Base-by-base conservation (phyloP, 2,797 vertebrate genomes). In the Peromyscus eremicus region DNA sequence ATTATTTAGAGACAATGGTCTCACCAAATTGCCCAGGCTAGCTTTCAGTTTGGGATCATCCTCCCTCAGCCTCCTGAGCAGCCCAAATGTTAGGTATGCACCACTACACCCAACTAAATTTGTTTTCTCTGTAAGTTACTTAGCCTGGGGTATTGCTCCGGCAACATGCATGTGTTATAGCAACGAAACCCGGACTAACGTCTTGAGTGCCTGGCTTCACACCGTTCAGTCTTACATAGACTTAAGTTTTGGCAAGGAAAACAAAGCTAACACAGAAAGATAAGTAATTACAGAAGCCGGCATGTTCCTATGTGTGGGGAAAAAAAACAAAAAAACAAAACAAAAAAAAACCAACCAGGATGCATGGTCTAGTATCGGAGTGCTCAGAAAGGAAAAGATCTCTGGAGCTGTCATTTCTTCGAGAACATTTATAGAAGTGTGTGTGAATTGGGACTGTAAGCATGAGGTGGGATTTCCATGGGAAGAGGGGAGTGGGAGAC, bases 221-320 rank as follows among this genome's bases (percentile, higher is more conserved):
- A 21, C 68, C 49, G 46, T 75, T 87, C 79, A 79, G 62, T 52
- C 46, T 95, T 91, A 66, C 95, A 81, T 32, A 37, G 43, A 64
- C 87, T 85, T 77, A 68, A 90, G 66, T 57, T 80, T 49, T 75
- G 92, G n/a, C 6, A 70, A 88, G 73, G 29, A 73, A 92, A 77
- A 27, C 34, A 68, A 77, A 32, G 49, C n/a, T 66, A 91, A 80
- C 17, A 57, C 19, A 91, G 92, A 90, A 88, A n/a, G 19, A 62
- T 91, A 73, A 75, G 55, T 89, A 32, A 57, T n/a, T 84, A 32
- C 25, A 68, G 52, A 93, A 73, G 46, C 23, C 6, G 27, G 34
- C 34, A 32, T 27, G 23, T 40, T 73, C 68, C 40, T 88, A 29
- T 12, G 6, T 21, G n/a, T 88, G 13, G 2, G 40, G 7, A 11